Conservation (phyloP, 2,888 invertebrate genomes). For the Stenotaenia linearis region DNA sequence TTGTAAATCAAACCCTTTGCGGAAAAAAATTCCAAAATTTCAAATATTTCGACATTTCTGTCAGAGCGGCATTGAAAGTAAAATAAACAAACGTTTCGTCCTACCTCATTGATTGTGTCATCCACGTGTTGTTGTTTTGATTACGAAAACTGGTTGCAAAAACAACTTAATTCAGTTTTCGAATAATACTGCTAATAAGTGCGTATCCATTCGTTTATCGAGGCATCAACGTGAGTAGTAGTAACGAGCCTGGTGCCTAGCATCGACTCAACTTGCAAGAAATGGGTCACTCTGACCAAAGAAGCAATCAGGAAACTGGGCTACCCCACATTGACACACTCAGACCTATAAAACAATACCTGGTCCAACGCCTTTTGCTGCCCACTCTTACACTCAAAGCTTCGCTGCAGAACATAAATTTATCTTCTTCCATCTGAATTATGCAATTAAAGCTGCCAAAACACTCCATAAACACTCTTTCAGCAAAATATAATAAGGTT, state of each 20-base stretch:
- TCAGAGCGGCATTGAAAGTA: not conserved
- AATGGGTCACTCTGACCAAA: conserved; percentile 27
- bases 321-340: conserved; percentile 27
- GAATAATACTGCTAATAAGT: not conserved
- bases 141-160: too few relatives aligned
- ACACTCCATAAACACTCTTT: too few relatives aligned
- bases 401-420: not conserved
- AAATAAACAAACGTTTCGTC: not conserved
- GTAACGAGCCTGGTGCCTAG: not conserved
- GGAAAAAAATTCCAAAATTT: not conserved
- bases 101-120: not conserved
- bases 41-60: not conserved
- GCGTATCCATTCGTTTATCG: not conserved
- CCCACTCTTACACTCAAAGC: not conserved
- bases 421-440: not conserved
- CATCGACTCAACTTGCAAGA: not conserved
- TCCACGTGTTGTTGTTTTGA: not conserved
- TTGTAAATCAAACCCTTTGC: not conserved
- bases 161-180: too few relatives aligned
- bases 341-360: conserved; percentile 24
- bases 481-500: too few relatives aligned
- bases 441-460: not conserved
- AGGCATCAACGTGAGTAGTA: not conserved
- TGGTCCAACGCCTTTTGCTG: conserved; percentile 14
- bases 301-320: conserved; percentile 30